Percentiles rank a stretch among this genome's conserved stretches.
phyloP scores from a whole-genome alignment of 2,113 vertebrate genomes.

The Brienomyrus longianalis region DNA sequence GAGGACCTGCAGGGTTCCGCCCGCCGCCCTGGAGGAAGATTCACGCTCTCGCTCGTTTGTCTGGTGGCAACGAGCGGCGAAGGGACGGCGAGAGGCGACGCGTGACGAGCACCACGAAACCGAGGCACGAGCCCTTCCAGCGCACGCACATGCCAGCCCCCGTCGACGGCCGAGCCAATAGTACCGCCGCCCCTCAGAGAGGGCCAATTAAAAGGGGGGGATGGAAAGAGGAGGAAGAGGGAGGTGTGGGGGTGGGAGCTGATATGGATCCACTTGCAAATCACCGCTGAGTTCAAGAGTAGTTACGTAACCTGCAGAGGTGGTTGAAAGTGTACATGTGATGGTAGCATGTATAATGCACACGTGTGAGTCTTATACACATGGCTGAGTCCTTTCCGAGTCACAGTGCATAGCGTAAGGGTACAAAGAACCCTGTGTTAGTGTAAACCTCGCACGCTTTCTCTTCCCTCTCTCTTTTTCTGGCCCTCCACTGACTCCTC shows the following conservation, averaged over 20 bases:
- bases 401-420: background rate
- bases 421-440: background rate
- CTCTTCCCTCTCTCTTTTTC: background rate
- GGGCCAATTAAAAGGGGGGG: background rate
- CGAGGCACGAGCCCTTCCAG: background rate
- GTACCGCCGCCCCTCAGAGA: too few relatives aligned
- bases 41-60: background rate
- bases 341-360: background rate
- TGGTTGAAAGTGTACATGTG: background rate
- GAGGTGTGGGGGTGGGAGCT: background rate
- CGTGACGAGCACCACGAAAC: background rate
- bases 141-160: background rate
- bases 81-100: background rate
- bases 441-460: background rate
- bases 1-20: background rate
- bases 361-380: background rate
- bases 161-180: background rate
- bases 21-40: background rate
- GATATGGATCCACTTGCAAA: background rate
- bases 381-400: background rate
- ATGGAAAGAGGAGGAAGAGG: background rate
- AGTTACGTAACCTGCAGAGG: background rate
- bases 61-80: background rate
- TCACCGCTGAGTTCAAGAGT: background rate
- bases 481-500: background rate